Conservation (phyloP, 2,888 invertebrate species). For the Hipparchia sbordonii region DNA sequence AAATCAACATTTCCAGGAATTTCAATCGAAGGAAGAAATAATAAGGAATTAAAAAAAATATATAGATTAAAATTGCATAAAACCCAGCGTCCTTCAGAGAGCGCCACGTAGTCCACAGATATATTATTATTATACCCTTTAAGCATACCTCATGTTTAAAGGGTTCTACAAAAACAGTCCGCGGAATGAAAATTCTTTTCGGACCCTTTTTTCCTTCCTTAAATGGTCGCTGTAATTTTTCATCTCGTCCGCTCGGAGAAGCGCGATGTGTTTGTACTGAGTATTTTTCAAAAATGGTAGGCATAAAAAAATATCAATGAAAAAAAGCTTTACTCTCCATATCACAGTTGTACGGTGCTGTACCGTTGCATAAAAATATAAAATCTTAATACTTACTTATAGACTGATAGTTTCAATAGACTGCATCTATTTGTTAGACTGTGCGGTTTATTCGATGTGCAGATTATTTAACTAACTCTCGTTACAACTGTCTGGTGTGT, state of each 20-base stretch:
- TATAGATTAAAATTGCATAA: not conserved
- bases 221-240: constrained; percentile 26
- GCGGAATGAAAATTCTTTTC: constrained; percentile 21
- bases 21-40: not conserved
- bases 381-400: no score
- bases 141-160: constrained; percentile 8
- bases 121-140: not conserved
- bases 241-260: not conserved
- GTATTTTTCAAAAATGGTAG: constrained; percentile 1
- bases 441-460: no score
- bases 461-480: not conserved
- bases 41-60: not conserved
- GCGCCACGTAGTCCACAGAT: not conserved
- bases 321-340: no score
- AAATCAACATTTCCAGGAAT: no score
- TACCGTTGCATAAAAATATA: no score
- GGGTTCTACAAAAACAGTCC: constrained; percentile 20
- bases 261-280: not conserved
- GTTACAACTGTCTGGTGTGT: not conserved
- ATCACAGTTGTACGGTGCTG: no score
- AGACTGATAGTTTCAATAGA: no score
- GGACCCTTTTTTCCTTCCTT: constrained; percentile 22
- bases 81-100: not conserved
- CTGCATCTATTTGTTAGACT: no score
- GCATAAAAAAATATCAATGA: not conserved